Conservation (phyloP, 2,888 invertebrate species). For the Cabera pusaria region DNA sequence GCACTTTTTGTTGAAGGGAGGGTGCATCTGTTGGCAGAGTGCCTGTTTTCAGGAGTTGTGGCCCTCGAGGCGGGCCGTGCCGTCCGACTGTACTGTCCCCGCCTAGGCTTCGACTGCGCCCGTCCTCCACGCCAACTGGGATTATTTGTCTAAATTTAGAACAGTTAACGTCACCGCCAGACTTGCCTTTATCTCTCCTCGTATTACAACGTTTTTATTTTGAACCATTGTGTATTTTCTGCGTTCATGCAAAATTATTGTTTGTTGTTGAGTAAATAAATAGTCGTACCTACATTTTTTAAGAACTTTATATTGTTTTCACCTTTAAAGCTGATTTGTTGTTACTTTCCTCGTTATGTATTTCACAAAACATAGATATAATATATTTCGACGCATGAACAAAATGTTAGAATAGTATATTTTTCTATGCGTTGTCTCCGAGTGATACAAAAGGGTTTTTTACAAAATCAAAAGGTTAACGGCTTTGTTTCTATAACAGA, state of each 20-base stretch:
- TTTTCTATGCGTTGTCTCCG: too few relatives aligned
- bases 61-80: constrained; percentile 37
- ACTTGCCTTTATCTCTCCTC: constrained; percentile 32
- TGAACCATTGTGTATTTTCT: constrained; percentile 22
- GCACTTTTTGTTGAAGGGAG: constrained; percentile 41
- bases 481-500: too few relatives aligned
- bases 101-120: constrained; percentile 38
- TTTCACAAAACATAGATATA: too few relatives aligned
- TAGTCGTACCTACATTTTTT: too few relatives aligned
- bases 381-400: too few relatives aligned
- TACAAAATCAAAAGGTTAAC: too few relatives aligned
- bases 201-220: constrained; percentile 28
- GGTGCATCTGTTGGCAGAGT: constrained; percentile 61
- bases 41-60: constrained; percentile 56
- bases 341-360: too few relatives aligned
- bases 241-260: too few relatives aligned
- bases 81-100: constrained; percentile 39
- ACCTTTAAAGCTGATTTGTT: too few relatives aligned
- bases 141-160: constrained; percentile 56
- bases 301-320: neutral
- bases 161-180: constrained; percentile 48
- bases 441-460: too few relatives aligned
- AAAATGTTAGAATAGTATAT: too few relatives aligned
- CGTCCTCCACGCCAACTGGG: constrained; percentile 45
- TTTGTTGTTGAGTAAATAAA: too few relatives aligned